These are phyloP conservation scores for Mesembrinibis cayennensis DNA, from an alignment of 2,113 vertebrate genomes.

Conservation along the genomic window DNA sequence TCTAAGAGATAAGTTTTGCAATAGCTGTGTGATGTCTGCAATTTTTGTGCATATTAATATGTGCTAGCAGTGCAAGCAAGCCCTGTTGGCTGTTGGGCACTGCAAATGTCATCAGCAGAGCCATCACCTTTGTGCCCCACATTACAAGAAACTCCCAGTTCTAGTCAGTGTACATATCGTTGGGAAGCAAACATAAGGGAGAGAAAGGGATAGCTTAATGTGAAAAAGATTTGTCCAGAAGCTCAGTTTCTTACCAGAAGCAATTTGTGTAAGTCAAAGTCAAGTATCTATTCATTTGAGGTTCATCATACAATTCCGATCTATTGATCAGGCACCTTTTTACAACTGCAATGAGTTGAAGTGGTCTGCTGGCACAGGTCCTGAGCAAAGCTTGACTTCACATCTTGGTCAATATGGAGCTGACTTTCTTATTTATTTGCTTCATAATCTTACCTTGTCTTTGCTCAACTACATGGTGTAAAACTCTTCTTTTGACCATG, in stretches of 20 bases:
- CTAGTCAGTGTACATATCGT: not conserved
- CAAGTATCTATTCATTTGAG: not conserved
- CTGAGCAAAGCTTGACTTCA: not conserved
- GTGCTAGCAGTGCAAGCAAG: not conserved
- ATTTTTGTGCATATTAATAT: not conserved
- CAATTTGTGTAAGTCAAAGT: not conserved
- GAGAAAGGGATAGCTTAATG: not conserved
- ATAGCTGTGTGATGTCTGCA: not conserved
- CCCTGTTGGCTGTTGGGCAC: not conserved
- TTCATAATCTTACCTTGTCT: not conserved
- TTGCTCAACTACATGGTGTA: not conserved
- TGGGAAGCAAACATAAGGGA: not conserved
- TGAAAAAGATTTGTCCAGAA: not conserved
- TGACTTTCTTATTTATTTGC: not conserved
- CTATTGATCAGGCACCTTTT: not conserved
- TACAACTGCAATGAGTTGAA: not conserved
- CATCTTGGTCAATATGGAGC: not conserved
- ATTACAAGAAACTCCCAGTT: not conserved
- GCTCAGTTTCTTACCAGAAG: not conserved
- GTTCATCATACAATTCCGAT: not conserved
- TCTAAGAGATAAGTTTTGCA: not conserved
- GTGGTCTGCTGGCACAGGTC: not conserved
- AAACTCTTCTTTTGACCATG: not conserved
- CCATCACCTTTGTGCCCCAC: not conserved
- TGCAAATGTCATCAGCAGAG: not conserved